Conservation (phyloP, 2,113 vertebrate genomes). For the Ceyx margarethae region DNA sequence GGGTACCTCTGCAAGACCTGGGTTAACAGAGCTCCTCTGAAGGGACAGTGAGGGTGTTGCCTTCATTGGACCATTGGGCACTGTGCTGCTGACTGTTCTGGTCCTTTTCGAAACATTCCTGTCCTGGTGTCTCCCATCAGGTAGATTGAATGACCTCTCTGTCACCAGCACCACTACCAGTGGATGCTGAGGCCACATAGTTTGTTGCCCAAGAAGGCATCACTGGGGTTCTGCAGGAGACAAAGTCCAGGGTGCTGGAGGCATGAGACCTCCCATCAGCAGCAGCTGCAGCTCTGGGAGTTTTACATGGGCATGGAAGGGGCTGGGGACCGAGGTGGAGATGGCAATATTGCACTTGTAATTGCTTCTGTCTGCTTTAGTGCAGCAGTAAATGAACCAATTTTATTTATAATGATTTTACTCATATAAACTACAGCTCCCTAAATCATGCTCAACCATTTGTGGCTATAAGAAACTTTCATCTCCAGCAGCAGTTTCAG, state of each 20-base stretch:
- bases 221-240: background rate
- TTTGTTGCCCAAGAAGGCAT: background rate
- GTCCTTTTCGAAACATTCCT: background rate
- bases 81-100: background rate
- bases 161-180: background rate
- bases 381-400: background rate
- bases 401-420: background rate
- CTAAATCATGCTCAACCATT: background rate
- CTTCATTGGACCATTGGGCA: rapidly evolving
- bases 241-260: background rate
- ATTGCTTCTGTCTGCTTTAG: background rate
- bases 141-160: background rate
- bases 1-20: background rate
- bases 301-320: background rate
- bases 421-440: background rate
- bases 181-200: background rate
- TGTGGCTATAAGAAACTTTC: background rate
- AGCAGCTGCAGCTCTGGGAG: background rate
- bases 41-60: background rate
- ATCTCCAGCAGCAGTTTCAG: background rate
- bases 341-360: background rate
- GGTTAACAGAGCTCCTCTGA: background rate
- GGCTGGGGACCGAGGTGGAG: background rate
- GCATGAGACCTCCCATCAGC: background rate
- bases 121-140: background rate